Percentiles rank a stretch among this genome's conserved stretches.
These are phyloP conservation scores for Micromesistius poutassou DNA, from an alignment of 2,797 vertebrate species.

Conservation along the genomic window DNA sequence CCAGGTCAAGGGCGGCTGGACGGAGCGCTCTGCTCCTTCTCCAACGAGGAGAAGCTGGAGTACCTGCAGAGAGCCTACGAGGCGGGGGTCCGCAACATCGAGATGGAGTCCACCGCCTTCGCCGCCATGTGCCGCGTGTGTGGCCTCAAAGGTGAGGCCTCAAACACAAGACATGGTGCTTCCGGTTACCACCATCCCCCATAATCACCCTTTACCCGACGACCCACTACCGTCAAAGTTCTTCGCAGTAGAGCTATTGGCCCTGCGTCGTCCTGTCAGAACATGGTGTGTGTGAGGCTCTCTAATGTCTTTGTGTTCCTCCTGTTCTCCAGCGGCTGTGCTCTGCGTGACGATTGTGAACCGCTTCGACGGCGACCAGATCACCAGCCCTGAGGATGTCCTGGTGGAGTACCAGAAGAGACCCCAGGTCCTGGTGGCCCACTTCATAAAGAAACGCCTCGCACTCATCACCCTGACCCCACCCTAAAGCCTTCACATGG, in stretches of 20 bases:
- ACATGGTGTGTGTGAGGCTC: background rate
- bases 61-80: slow-evolving; percentile 81
- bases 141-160: slow-evolving; percentile 77
- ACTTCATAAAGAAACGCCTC: slow-evolving; percentile 82
- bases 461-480: slow-evolving; percentile 52
- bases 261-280: too few species aligned
- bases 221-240: too few species aligned
- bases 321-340: slow-evolving; percentile 76
- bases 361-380: slow-evolving; percentile 86
- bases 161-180: too few species aligned
- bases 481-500: background rate
- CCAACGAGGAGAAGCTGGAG: slow-evolving; percentile 81
- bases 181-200: too few species aligned
- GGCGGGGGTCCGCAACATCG: slow-evolving; percentile 81
- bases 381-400: slow-evolving; percentile 75
- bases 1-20: slow-evolving; percentile 84
- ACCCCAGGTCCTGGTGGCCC: slow-evolving; percentile 80
- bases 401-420: slow-evolving; percentile 79
- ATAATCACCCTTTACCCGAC: too few species aligned
- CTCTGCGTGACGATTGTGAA: slow-evolving; percentile 84
- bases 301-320: slow-evolving; percentile 8
- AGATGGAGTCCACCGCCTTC: slow-evolving; percentile 87
- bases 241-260: too few species aligned
- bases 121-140: slow-evolving; percentile 84
- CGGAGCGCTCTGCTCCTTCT: slow-evolving; percentile 86